These are phyloP conservation scores for Harpalus rufipes DNA, from an alignment of 2,888 invertebrate genomes.

Conservation along the genomic window DNA sequence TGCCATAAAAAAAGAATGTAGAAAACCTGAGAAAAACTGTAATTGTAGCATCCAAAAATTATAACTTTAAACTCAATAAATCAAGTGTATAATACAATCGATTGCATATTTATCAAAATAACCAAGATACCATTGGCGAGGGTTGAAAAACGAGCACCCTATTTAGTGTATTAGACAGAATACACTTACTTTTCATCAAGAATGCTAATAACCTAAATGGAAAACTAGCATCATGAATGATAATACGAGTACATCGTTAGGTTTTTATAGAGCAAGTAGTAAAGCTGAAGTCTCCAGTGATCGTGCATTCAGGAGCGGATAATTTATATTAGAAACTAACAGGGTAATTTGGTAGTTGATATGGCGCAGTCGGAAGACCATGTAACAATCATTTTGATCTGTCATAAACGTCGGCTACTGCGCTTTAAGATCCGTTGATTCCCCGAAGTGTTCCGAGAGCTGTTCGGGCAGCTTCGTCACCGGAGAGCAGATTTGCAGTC, in stretches of 20 bases:
- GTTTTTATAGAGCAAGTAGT: constrained; percentile 34
- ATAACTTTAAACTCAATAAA: no score
- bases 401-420: constrained; percentile 58
- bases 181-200: not conserved
- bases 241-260: constrained; percentile 7
- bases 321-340: constrained; percentile 57
- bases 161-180: not conserved
- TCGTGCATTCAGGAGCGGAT: constrained; percentile 35
- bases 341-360: constrained; percentile 43
- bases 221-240: not conserved
- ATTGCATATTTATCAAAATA: no score
- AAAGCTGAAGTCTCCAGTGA: constrained; percentile 5
- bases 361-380: constrained; percentile 48
- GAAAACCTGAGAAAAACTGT: no score
- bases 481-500: constrained; percentile 59
- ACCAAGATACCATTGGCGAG: not conserved
- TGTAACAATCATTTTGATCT: constrained; percentile 59
- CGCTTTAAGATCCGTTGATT: constrained; percentile 47
- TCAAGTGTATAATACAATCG: no score
- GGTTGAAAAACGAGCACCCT: not conserved
- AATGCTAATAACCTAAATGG: not conserved
- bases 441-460: not conserved
- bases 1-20: not conserved
- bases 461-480: constrained; percentile 31
- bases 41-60: no score